Base-by-base conservation (phyloP, 1,140 invertebrate species). In the Drosophila novamexicana region DNA sequence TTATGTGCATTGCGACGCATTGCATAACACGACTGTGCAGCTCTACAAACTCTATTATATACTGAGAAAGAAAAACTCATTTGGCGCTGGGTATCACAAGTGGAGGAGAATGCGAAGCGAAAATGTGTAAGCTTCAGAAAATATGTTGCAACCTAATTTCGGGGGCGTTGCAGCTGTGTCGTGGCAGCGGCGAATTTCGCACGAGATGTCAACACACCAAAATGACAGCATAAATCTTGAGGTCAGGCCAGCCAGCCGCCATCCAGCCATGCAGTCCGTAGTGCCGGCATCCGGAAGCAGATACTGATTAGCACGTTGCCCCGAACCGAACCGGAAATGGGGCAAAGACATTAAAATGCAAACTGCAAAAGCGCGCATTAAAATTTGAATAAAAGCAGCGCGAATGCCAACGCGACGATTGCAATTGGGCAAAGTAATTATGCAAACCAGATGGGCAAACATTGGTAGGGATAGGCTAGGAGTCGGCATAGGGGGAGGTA, bases 151-250 rank as follows among this genome's bases (percentile, higher is more conserved):
- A 70, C 6, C 66, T 59, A 70, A 75, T 75, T 76, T 67, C 52
- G 29, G 36, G 7, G 52, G 66, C 52, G 57, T 73, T 61, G 52
- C 58, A 74, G 70, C 70, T 44, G 54, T 52, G 53, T 45, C 47
- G 47, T 34, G 34, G 40, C 22, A 50, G 59, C 42, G 50, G 34
- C 32, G 22, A 77, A 64, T 54, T 74, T 77, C 61, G 54, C 65
- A 69, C 75, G 59, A 74, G 52, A 74, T 68, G 75, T 77, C 75
- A 74, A 77, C 75, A 53, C 58, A 39, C 16, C 39, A 52, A 50
- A 63, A 73, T 74, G 70, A 42, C 45, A 18, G 58, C 71, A 77
- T 75, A 53, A 74, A 75, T 77, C 64, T 75, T 69, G 62, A 49
- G 70, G 64, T 72, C 63, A 45, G 22, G 37, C 18, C 10, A 40